Percentiles rank a stretch among this genome's conserved stretches.
phyloP scores from a whole-genome alignment of 2,113 vertebrate species.

The Stictonetta naevosa region DNA sequence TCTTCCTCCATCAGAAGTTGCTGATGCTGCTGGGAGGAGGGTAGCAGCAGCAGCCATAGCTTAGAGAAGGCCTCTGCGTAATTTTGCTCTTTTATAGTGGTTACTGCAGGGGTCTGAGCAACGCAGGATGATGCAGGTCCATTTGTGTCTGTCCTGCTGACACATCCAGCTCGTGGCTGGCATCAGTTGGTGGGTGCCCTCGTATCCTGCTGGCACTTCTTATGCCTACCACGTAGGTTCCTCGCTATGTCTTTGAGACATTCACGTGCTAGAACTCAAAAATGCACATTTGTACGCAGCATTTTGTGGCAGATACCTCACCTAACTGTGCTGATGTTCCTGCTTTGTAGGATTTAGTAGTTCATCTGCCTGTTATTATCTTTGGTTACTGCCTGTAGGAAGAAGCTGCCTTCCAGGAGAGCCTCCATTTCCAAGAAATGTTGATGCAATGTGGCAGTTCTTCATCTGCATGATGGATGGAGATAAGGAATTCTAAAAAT shows the following conservation, averaged over 20 bases:
- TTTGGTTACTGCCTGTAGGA: background rate
- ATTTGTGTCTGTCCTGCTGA: background rate
- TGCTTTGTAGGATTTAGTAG: background rate
- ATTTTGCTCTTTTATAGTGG: background rate
- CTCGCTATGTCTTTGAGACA: background rate
- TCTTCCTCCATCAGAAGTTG: background rate
- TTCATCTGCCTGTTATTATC: background rate
- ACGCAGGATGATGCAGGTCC: background rate
- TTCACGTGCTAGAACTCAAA: background rate
- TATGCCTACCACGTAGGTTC: background rate
- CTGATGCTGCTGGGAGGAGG: background rate
- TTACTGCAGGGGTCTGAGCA: background rate
- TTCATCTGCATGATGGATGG: background rate
- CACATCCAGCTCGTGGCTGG: background rate
- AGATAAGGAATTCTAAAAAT: slow-evolving; percentile 54
- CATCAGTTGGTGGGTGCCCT: background rate
- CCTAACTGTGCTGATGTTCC: background rate
- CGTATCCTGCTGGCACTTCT: background rate
- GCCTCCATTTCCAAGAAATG: slow-evolving; percentile 27
- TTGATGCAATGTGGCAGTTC: slow-evolving; percentile 2
- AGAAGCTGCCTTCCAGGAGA: slow-evolving; percentile 2
- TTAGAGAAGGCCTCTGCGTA: background rate
- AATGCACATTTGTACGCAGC: background rate
- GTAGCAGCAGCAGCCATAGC: background rate
- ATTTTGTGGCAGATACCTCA: background rate